Base-by-base conservation (phyloP, 1,140 invertebrate species). In the Cotesia chilonis region DNA sequence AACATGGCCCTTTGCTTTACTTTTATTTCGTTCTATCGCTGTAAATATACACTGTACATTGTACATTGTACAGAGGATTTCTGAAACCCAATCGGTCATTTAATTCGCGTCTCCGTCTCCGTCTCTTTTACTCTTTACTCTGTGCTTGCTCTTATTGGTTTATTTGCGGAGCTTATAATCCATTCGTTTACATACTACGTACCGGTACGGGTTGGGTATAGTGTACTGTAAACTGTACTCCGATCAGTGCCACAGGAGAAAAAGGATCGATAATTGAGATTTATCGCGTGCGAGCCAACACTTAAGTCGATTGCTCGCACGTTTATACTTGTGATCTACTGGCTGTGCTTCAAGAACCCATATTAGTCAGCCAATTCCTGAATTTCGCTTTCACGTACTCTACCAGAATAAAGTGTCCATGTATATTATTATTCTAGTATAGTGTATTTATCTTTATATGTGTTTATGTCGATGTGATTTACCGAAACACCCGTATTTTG, bases 221-320 rank as follows among this genome's bases (percentile, higher is more conserved):
- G 41, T 47, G 10, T 9, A 47, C 41, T 47, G 41, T 47, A 10
- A 9, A 47, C 41, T 10, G 36, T 7, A 37, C 1, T 37, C 38
- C 38, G 63, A 65, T 65, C 63, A 37, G 38, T 65, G 35, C 63
- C 35, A 47, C 41, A 47, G 10, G 63, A 20, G 63, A 51, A 73
- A 73, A 73, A 70, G 52, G 67, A 73, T 75, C 74, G 61, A 72
- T 72, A 75, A 75, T 75, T 75, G 74, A 75, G 74, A 75, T 75
- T 75, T 75, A 75, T 75, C 74, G 74, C 74, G 74, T 75, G 74
- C 64, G n/a, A 47, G 65, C 54, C 67, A 68, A 67, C 47, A 60
- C 69, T 75, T 67, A 70, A 70, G 54, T 67, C 63, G 70, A 69
- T 12, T 38, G 65, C 55, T 52, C 54, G 64, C 10, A 38, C 54